Conservation (phyloP, 2,797 vertebrate genomes). For the Pipistrellus pygmaeus region DNA sequence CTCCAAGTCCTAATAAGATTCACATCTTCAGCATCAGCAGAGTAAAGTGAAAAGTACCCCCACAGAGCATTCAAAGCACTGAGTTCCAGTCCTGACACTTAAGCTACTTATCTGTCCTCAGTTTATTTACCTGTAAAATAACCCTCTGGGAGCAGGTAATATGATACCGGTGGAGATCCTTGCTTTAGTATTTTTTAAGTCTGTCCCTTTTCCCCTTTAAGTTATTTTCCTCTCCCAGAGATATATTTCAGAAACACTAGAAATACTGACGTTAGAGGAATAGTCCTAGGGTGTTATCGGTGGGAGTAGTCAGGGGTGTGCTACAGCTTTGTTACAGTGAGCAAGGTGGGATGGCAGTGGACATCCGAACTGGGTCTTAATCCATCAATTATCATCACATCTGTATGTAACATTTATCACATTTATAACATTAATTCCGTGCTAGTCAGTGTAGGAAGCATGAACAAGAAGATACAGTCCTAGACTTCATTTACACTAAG, state of each 20-base stretch:
- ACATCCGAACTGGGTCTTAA: background rate
- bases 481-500: background rate
- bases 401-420: background rate
- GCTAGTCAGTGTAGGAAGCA: background rate
- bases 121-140: slow-evolving; percentile 1
- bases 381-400: background rate
- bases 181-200: background rate
- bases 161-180: background rate
- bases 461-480: background rate
- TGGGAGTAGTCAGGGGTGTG: background rate
- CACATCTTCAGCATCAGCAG: background rate
- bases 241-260: background rate
- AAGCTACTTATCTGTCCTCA: background rate
- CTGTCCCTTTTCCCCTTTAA: background rate
- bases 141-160: background rate
- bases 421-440: background rate
- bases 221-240: background rate
- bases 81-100: background rate
- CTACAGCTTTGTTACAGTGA: background rate
- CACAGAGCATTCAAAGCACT: background rate
- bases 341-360: background rate
- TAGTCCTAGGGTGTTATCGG: background rate
- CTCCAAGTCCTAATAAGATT: background rate
- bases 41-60: background rate
- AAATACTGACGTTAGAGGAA: background rate